Conservation (phyloP, 2,113 vertebrate genomes). For the Carassius gibelio region DNA sequence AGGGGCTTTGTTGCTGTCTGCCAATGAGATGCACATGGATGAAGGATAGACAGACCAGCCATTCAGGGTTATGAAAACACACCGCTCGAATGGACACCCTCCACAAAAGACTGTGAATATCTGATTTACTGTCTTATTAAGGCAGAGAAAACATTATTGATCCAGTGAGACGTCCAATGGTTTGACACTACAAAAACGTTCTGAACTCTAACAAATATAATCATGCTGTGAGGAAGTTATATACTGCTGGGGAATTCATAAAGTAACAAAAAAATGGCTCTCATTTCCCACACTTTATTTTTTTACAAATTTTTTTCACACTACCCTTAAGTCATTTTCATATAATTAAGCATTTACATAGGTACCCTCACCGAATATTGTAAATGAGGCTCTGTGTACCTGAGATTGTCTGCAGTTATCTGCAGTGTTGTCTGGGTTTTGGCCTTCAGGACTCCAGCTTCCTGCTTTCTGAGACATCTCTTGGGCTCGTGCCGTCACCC, state of each 20-base stretch:
- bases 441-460: conserved; percentile 90
- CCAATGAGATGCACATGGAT: conserved; percentile 39
- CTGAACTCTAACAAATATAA: not conserved
- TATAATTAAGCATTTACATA: not conserved
- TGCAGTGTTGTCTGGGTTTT: conserved; percentile 75
- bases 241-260: not conserved
- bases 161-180: not conserved
- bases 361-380: not conserved
- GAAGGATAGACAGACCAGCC: conserved; percentile 10
- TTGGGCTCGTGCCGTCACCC: conserved; percentile 90
- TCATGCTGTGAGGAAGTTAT: not conserved
- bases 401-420: conserved; percentile 85
- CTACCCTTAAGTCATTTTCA: not conserved
- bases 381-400: conserved; percentile 72
- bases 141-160: conserved; percentile 26
- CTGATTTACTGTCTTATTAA: conserved; percentile 6
- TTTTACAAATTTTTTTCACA: not conserved
- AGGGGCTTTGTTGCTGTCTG: conserved; percentile 39
- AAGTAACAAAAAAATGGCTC: not conserved
- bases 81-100: conserved; percentile 4
- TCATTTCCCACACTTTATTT: not conserved
- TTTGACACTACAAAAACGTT: not conserved
- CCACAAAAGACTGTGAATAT: conserved; percentile 23
- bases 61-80: conserved; percentile 35
- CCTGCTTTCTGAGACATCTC: conserved; percentile 93